Conservation (phyloP, 2,113 vertebrate species). For the Asarcornis scutulata region DNA sequence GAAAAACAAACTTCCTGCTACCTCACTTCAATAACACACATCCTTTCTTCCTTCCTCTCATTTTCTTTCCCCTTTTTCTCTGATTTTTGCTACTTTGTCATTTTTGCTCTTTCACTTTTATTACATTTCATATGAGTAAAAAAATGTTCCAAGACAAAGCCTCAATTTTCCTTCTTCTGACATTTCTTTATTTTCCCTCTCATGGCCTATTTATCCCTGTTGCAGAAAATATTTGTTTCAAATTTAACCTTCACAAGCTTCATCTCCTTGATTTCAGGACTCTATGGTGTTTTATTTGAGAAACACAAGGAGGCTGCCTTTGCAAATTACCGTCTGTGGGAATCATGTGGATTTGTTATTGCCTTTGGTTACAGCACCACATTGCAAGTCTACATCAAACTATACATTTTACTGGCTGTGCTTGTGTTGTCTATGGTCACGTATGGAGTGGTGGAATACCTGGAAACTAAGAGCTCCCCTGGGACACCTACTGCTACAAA, state of each 20-base stretch:
- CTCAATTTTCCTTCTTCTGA: neutral
- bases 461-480: slow-evolving; percentile 65
- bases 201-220: neutral
- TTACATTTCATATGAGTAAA: neutral
- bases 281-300: slow-evolving; percentile 89
- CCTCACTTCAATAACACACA: neutral
- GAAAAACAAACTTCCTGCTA: neutral
- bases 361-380: slow-evolving; percentile 91
- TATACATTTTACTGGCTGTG: slow-evolving; percentile 83
- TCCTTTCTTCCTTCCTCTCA: neutral
- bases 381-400: slow-evolving; percentile 84
- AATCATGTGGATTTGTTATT: slow-evolving; percentile 89
- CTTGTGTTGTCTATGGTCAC: slow-evolving; percentile 74
- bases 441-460: slow-evolving; percentile 82
- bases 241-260: neutral
- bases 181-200: neutral
- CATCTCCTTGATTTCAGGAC: slow-evolving; percentile 73
- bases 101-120: neutral
- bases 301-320: slow-evolving; percentile 91
- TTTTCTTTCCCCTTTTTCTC: neutral
- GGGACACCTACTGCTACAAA: neutral
- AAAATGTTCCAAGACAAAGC: neutral
- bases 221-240: neutral
- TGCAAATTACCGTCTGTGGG: slow-evolving; percentile 94
- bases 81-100: neutral